Conservation (phyloP, 2,797 vertebrate genomes). For the Pelobates cultripes region DNA sequence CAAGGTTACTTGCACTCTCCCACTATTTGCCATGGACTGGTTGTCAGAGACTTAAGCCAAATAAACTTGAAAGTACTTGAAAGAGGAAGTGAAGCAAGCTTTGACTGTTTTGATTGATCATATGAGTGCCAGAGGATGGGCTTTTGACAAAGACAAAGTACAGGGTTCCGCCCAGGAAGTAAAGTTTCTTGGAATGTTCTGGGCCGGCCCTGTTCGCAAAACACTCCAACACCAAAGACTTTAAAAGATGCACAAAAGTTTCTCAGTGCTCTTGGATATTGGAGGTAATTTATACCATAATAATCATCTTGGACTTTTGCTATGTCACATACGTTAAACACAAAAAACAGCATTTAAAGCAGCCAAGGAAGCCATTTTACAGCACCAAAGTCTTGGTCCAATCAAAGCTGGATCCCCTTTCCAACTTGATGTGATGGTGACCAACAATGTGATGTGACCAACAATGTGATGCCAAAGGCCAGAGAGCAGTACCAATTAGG, state of each 20-base stretch:
- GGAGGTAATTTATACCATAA: conserved; percentile 3
- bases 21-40: too few relatives aligned
- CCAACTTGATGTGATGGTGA: conserved; percentile 1
- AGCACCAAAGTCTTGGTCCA: conserved; percentile 1
- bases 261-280: background rate
- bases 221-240: background rate
- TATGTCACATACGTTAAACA: background rate
- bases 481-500: background rate
- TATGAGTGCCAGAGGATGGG: background rate
- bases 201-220: background rate
- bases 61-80: background rate
- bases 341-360: background rate
- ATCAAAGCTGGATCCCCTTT: background rate
- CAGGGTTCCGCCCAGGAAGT: background rate
- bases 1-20: background rate
- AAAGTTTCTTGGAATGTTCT: background rate
- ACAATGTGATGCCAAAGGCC: background rate
- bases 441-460: background rate
- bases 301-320: background rate
- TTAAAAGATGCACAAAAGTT: background rate
- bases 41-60: background rate
- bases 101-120: background rate
- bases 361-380: conserved; percentile 1
- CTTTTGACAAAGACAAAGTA: background rate
- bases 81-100: background rate